Percentiles rank a stretch among this genome's conserved stretches.
Evolutionary conservation across 2,113 vertebrate genomes (phyloP).

Genomic region (Cinclus mexicanus): DNA sequence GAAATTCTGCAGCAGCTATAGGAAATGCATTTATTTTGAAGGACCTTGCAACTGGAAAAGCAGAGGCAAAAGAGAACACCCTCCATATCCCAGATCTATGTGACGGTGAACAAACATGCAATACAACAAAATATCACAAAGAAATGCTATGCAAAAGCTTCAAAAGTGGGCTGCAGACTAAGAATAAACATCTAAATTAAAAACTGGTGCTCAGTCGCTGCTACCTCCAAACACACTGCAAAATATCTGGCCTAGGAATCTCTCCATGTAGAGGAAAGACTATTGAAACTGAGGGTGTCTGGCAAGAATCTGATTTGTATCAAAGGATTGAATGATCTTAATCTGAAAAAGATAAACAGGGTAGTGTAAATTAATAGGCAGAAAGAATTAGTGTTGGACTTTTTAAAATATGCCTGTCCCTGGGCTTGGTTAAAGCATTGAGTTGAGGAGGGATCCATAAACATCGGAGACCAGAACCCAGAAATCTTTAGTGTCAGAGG

Average conservation of each 20-base stretch:
- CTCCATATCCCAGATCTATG: neutral
- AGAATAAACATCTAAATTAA: neutral
- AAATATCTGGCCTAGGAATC: neutral
- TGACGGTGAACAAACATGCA: neutral
- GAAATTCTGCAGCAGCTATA: neutral
- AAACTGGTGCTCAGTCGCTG: neutral
- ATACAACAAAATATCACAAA: neutral
- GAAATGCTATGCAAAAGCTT: neutral
- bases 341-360: neutral
- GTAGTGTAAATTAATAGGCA: neutral
- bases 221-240: neutral
- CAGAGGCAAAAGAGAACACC: neutral
- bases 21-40: neutral
- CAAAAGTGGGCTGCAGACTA: neutral
- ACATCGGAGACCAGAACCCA: neutral
- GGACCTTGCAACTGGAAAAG: neutral
- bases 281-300: neutral
- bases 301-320: neutral
- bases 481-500: neutral
- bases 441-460: neutral
- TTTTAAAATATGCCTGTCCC: neutral
- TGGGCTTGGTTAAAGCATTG: neutral
- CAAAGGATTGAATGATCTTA: neutral
- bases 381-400: neutral
- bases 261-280: neutral